Conservation (phyloP, 2,113 vertebrate species). For the Nothocercus julius region DNA sequence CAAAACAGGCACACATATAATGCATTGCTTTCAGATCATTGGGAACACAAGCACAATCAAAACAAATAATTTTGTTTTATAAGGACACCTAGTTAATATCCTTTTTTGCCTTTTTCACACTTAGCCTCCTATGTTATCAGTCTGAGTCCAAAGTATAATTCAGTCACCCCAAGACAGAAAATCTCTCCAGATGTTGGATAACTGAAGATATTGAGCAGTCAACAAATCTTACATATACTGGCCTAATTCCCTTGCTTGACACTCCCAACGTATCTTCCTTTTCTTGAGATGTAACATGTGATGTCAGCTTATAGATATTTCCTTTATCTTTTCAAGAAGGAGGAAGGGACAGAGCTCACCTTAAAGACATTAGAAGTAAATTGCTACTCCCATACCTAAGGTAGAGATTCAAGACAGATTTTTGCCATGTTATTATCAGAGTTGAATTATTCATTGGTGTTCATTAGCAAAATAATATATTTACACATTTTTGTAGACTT, state of each 20-base stretch:
- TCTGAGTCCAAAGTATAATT: background rate
- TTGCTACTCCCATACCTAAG: conserved; percentile 77
- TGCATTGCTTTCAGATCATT: background rate
- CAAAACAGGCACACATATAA: background rate
- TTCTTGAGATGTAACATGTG: conserved; percentile 63
- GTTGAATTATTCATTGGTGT: conserved; percentile 86
- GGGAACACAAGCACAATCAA: background rate
- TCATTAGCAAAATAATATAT: conserved; percentile 88
- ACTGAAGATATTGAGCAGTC: conserved; percentile 41
- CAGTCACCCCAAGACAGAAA: background rate
- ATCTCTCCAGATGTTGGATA: conserved; percentile 34
- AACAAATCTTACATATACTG: conserved; percentile 44
- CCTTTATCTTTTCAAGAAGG: conserved; percentile 65
- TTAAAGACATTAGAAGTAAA: conserved; percentile 78
- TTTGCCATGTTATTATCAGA: conserved; percentile 80
- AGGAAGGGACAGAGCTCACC: conserved; percentile 51
- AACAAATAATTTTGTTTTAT: background rate
- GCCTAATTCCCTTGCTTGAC: conserved; percentile 40
- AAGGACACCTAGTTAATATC: conserved; percentile 9
- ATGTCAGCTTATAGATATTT: conserved; percentile 73
- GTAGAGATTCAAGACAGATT: conserved; percentile 75
- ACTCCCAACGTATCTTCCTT: background rate
- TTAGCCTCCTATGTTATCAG: conserved; percentile 20
- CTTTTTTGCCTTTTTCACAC: conserved; percentile 48
- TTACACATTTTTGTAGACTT: conserved; percentile 79